Base-by-base conservation (phyloP, 2,113 vertebrate species). In the Sturnus vulgaris region DNA sequence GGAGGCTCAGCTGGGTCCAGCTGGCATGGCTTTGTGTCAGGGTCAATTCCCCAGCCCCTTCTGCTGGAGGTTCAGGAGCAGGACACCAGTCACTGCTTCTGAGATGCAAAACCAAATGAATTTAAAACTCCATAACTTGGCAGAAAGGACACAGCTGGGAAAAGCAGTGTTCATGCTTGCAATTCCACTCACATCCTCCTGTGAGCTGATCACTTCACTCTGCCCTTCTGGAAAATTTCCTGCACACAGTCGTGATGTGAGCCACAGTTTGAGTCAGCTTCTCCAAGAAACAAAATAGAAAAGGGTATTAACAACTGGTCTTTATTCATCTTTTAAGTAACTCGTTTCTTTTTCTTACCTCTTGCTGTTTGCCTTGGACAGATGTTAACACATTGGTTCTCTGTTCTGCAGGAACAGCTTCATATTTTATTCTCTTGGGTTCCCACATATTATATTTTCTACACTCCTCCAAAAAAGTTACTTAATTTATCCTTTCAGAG, bases 401-500 rank as follows among this genome's bases (percentile, higher is more conserved):
- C 81, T 37, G 15, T 71, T 88, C 60, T 86, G 44, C 60, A 89
- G 1, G n/a, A 87, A 68, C 81, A 89, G 28, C 42, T 75, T 93
- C 55, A 77, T 66, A 52, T 37, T 64, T 83, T 86, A 75, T 44
- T 71, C 88, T 57, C 71, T 81, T 68, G 71, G 72, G 76, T 24
- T 86, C 71, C 40, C 35, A 33, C 8, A 30, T 39, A n/a, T 69
- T 86, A 18, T 66, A 57, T 70, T 88, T 90, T 78, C 53, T 63
- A 66, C 23, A 21, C 35, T 80, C 33, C 24, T 90, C 22, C 5
- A 71, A 53, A 94, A 88, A 88, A 71, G 44, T 70, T 92, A 44
- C 75, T 78, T 92, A 52, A 92, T 92, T 78, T 82, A 84, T 68
- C 85, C 49, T 83, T 95, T 93, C 82, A 92, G 93, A 71, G 23